Base-by-base conservation (phyloP, 37 sponge, comb jelly and placozoan genomes). In the Lycopodina hypogea region DNA sequence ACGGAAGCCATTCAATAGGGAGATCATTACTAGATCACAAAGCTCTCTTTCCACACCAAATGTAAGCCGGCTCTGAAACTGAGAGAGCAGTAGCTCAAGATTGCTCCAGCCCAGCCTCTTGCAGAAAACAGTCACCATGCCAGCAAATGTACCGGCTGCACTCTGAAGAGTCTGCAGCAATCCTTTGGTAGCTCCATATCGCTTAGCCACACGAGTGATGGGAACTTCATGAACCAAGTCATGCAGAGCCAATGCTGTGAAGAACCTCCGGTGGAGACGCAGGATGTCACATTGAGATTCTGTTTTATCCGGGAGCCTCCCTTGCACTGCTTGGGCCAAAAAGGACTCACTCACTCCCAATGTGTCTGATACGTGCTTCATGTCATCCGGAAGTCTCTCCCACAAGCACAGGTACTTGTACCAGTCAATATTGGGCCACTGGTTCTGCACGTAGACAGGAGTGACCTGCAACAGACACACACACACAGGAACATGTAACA, bases 71-170 rank as follows among this genome's bases (percentile, higher is more conserved):
- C 83, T 89, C 57, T 99, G 99, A 45, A 99, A 93, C 77, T 99
- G 96, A 0, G 92, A 86, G 56, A 99, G 87, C 12, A 99, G 88
- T 0, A 99, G 86, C 73, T 91, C 92, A 21, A 99, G 69, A 56
- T 96, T 96, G 24, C 75, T 78, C 91, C 92, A 99, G 9, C 93
- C 91, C 36, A 99, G 86, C 61, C 79, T 81, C 56, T 77, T 77
- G 71, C 99, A 99, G 71, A 99, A 99, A 14, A 89, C 87, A 0
- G 99, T 93, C 56, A 96, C 96, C 94, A 96, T 96, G 0, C 99
- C 99, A 22, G 99, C 92, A 81, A 93, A 99, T 21, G 91, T 91
- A 23, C 96, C 94, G 0, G 99, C 94, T 22, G 94, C 72, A 39
- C 83, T 79, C 74, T 99, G 99, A 3, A 99, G 88, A 0, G 92